phyloP scores from a whole-genome alignment of 2,888 invertebrate genomes.

The Plebejus melissa region DNA sequence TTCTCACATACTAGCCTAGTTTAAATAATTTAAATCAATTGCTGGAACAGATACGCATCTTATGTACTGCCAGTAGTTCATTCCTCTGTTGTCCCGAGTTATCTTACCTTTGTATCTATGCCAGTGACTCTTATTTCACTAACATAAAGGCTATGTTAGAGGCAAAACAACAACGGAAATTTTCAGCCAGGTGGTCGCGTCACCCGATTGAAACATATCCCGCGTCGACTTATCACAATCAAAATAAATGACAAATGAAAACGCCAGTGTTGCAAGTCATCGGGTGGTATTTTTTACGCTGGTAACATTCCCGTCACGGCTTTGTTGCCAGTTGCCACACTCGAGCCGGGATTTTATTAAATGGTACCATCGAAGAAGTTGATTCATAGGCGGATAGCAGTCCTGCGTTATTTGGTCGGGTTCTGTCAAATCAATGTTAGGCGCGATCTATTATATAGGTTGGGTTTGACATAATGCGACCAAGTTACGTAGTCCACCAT shows the following conservation, averaged over 20 bases:
- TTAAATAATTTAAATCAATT: background rate
- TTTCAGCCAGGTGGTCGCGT: conserved; percentile 39
- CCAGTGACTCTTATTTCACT: background rate
- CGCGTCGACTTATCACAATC: conserved; percentile 73
- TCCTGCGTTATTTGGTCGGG: background rate
- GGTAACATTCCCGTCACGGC: conserved; percentile 61
- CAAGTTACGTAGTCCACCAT: background rate
- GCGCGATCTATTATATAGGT: background rate
- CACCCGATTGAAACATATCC: conserved; percentile 55
- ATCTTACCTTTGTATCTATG: background rate
- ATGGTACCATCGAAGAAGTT: conserved; percentile 38
- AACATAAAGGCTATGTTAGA: background rate
- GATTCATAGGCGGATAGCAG: background rate
- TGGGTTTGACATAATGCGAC: background rate
- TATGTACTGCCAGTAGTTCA: conserved; percentile 5
- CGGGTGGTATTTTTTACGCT: conserved; percentile 55
- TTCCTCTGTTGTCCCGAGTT: background rate
- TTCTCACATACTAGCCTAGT: background rate
- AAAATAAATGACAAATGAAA: conserved; percentile 80
- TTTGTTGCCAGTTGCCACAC: conserved; percentile 66
- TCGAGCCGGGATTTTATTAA: conserved; percentile 68
- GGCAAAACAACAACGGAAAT: background rate
- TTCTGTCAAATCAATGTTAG: background rate
- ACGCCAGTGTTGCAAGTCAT: conserved; percentile 73
- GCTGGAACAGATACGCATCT: conserved; percentile 2